Evolutionary conservation across 2,888 invertebrate genomes (phyloP).

Genomic region (Cancer borealis): DNA sequence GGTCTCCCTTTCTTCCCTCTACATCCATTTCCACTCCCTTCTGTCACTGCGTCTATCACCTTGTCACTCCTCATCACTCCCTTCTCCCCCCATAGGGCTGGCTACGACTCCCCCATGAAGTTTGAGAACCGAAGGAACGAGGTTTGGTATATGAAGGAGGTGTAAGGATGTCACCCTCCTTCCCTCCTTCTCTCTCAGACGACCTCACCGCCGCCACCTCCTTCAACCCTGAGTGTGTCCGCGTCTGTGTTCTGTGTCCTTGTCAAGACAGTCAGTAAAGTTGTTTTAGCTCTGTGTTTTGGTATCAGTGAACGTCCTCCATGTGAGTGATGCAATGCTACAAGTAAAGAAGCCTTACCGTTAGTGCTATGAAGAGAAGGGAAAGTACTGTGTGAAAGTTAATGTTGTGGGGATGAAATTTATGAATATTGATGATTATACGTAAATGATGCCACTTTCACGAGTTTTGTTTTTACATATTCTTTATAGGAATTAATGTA

Average conservation of each 20-base stretch:
- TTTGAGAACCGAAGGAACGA: background rate
- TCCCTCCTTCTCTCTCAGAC: background rate
- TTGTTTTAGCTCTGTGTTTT: background rate
- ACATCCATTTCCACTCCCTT: background rate
- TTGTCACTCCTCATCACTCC: background rate
- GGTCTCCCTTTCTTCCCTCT: background rate
- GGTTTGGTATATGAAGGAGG: background rate
- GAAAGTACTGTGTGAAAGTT: no score
- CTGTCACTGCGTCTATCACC: background rate
- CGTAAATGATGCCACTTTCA: background rate
- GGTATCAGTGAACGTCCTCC: background rate
- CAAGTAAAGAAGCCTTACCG: no score
- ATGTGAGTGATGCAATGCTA: background rate
- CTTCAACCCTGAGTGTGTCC: background rate
- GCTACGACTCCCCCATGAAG: constrained; percentile 14
- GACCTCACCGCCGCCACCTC: background rate
- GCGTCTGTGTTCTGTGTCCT: background rate
- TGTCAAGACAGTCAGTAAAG: background rate
- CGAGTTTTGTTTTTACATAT: background rate
- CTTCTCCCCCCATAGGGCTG: background rate
- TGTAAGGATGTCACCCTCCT: background rate
- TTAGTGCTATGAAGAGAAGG: no score
- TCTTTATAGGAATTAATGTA: background rate
- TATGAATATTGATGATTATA: background rate
- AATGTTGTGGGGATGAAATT: no score